These are phyloP conservation scores for Lanistes nyassanus DNA, from an alignment of 1,140 invertebrate genomes.

Conservation along the genomic window DNA sequence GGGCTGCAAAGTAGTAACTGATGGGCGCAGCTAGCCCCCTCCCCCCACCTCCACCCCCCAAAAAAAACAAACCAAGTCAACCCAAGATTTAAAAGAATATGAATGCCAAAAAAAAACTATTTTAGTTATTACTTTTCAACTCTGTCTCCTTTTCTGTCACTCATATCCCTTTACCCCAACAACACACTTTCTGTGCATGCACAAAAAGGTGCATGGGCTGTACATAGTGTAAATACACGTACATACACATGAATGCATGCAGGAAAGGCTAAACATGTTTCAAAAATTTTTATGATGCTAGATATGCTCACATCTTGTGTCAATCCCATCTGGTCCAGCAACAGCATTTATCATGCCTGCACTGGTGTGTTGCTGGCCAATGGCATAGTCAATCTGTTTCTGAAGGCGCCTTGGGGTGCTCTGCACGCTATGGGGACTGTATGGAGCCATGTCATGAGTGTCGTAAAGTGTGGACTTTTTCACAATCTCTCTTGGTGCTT, in stretches of 20 bases:
- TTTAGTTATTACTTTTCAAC: neutral
- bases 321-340: constrained; percentile 53
- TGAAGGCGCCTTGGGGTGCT: constrained; percentile 53
- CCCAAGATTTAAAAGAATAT: neutral
- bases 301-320: constrained; percentile 50
- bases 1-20: neutral
- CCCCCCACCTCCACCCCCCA: too few relatives aligned
- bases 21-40: too few relatives aligned
- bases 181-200: too few relatives aligned
- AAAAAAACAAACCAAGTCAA: too few relatives aligned
- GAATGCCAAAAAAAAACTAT: neutral
- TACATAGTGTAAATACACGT: too few relatives aligned
- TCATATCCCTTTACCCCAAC: too few relatives aligned
- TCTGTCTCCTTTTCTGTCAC: too few relatives aligned
- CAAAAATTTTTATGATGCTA: too few relatives aligned
- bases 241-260: neutral
- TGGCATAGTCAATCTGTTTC: constrained; percentile 61
- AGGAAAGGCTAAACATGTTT: neutral
- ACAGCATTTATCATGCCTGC: constrained; percentile 62
- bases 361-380: constrained; percentile 58
- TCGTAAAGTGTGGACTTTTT: constrained; percentile 12
- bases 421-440: constrained; percentile 49
- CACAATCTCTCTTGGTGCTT: neutral
- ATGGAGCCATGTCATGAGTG: constrained; percentile 39
- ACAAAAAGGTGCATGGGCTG: too few relatives aligned